A percentile compares a stretch with the other conserved stretches of the same genome.
phyloP scores from a whole-genome alignment of 2,113 vertebrate genomes.

The Neolamprologus caudopunctatus region DNA sequence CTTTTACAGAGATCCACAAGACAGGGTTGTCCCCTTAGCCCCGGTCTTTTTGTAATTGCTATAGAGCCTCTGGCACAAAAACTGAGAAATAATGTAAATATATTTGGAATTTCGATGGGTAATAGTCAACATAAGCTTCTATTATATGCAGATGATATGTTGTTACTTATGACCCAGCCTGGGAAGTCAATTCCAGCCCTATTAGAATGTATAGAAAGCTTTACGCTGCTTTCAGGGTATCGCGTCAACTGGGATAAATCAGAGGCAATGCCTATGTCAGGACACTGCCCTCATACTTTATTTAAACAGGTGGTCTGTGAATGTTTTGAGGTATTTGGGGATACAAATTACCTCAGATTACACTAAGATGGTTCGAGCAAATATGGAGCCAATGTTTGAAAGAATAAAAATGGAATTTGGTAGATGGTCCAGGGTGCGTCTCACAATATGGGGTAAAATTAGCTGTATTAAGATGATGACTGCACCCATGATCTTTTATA shows the following conservation, averaged over 20 bases:
- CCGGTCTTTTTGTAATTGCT: fast-evolving
- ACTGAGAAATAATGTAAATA: neutral
- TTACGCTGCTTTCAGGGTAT: neutral
- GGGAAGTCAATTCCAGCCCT: fast-evolving
- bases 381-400: too few species aligned
- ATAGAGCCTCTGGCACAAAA: neutral
- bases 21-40: fast-evolving
- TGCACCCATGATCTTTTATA: too few species aligned
- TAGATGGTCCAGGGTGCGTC: fast-evolving
- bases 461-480: too few species aligned
- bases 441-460: too few species aligned
- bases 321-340: too few species aligned
- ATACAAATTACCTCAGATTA: too few species aligned
- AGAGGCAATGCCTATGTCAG: neutral
- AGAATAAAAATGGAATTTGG: too few species aligned
- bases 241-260: neutral
- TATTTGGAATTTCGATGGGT: fast-evolving
- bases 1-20: neutral
- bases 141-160: neutral
- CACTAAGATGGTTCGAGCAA: too few species aligned
- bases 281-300: neutral
- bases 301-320: neutral
- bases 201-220: too few species aligned
- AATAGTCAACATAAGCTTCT: neutral
- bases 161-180: fast-evolving